A percentile compares a stretch with the other conserved stretches of the same genome.
Conservation (phyloP, 2,888 invertebrate species). For the Amblyteles armatorius region DNA sequence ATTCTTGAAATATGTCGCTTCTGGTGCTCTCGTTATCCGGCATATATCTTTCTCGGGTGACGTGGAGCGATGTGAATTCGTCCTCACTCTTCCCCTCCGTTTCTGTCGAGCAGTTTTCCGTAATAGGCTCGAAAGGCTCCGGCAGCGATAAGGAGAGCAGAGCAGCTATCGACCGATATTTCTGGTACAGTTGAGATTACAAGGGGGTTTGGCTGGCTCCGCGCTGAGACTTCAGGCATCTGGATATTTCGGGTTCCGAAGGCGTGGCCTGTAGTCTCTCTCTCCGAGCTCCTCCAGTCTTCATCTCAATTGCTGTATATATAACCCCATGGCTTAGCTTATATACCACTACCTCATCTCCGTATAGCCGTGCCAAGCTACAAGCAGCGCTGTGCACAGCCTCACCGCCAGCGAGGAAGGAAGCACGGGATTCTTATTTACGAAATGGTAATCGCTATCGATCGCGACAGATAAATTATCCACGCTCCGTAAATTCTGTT, state of each 20-base stretch:
- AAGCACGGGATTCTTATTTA: constrained; percentile 44
- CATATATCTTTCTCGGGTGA: not conserved
- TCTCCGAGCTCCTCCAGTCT: constrained; percentile 36
- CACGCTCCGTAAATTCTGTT: constrained; percentile 61
- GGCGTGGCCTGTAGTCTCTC: constrained; percentile 71
- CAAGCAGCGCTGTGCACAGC: constrained; percentile 13
- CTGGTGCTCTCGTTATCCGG: not conserved
- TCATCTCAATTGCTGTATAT: constrained; percentile 32
- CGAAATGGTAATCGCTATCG: constrained; percentile 56
- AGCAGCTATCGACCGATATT: constrained; percentile 68
- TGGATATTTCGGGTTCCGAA: constrained; percentile 71
- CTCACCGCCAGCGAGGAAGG: constrained; percentile 47
- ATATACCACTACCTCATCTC: constrained; percentile 40
- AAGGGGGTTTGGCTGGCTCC: constrained; percentile 58
- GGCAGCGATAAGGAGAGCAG: constrained; percentile 49
- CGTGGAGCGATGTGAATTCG: constrained; percentile 11
- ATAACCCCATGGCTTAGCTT: constrained; percentile 36
- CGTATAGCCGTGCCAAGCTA: constrained; percentile 32
- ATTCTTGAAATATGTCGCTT: constrained; percentile 8
- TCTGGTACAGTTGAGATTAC: constrained; percentile 61
- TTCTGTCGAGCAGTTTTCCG: constrained; percentile 24
- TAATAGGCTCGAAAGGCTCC: constrained; percentile 41
- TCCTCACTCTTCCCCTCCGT: not conserved
- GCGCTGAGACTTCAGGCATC: constrained; percentile 68
- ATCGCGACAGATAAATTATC: constrained; percentile 61